Conservation (phyloP, 2,888 invertebrate species). For the Ornithoptera alexandrae region DNA sequence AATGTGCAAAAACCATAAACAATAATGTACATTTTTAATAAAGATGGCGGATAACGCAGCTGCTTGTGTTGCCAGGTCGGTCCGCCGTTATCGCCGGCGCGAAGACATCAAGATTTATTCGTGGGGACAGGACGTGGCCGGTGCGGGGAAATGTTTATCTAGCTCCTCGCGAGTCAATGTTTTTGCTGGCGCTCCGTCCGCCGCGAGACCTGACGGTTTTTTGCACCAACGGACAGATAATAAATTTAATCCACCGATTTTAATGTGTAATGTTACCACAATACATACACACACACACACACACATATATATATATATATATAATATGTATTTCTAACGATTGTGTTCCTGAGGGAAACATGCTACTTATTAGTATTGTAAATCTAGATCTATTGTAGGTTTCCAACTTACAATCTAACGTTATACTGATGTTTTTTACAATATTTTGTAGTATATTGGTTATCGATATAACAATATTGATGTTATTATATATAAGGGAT, state of each 20-base stretch:
- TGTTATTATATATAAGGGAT: no score
- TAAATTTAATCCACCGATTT: constrained; percentile 17
- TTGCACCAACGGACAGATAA: constrained; percentile 25
- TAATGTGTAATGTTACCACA: not conserved
- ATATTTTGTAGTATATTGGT: no score
- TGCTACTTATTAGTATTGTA: no score
- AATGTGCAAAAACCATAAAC: constrained; percentile 18
- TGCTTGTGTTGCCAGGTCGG: constrained; percentile 27
- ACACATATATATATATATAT: no score
- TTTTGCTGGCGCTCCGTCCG: constrained; percentile 37
- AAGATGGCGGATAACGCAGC: constrained; percentile 32
- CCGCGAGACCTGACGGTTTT: constrained; percentile 13
- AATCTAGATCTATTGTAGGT: no score
- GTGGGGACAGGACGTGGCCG: constrained; percentile 56
- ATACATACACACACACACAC: no score
- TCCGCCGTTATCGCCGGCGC: constrained; percentile 47
- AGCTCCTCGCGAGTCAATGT: constrained; percentile 49
- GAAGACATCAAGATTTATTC: constrained; percentile 70
- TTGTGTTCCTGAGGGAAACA: no score
- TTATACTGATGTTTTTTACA: no score
- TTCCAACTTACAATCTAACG: no score
- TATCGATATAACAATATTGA: no score
- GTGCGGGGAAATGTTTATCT: constrained; percentile 67
- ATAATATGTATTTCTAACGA: no score
- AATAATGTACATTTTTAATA: constrained; percentile 29